Conservation (phyloP, 2,797 vertebrate species). For the Myiotriccus ornatus region DNA sequence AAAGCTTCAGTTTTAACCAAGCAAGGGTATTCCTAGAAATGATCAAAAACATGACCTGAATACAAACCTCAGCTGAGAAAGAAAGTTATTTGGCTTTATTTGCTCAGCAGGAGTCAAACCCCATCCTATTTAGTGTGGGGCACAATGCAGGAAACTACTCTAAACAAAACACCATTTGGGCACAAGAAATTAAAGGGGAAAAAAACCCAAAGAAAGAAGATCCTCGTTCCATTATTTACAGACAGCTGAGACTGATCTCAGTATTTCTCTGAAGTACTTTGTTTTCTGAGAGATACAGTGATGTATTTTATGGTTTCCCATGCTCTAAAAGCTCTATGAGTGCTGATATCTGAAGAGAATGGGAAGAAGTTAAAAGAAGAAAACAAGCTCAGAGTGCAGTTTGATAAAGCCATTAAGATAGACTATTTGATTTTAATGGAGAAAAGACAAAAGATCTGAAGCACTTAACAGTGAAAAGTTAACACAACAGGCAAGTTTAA, state of each 20-base stretch:
- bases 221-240: not conserved
- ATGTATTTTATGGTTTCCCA: not conserved
- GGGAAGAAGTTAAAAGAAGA: not conserved
- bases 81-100: not conserved
- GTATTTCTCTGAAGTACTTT: not conserved
- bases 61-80: not conserved
- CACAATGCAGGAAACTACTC: not conserved
- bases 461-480: not conserved
- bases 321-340: not conserved
- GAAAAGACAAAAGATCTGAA: not conserved
- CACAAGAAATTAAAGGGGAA: not conserved
- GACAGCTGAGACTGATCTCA: not conserved
- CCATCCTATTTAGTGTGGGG: not conserved
- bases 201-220: not conserved
- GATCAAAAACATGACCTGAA: not conserved
- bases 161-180: not conserved
- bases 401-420: not conserved
- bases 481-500: not conserved
- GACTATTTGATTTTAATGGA: not conserved
- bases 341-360: not conserved
- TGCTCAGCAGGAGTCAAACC: not conserved
- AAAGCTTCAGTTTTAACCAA: not conserved
- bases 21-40: not conserved
- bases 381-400: not conserved
- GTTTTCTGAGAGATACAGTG: not conserved